A percentile compares a stretch with the other conserved stretches of the same genome.
These are phyloP conservation scores for Doris montereyensis DNA, from an alignment of 2,888 invertebrate species.

Conservation along the genomic window DNA sequence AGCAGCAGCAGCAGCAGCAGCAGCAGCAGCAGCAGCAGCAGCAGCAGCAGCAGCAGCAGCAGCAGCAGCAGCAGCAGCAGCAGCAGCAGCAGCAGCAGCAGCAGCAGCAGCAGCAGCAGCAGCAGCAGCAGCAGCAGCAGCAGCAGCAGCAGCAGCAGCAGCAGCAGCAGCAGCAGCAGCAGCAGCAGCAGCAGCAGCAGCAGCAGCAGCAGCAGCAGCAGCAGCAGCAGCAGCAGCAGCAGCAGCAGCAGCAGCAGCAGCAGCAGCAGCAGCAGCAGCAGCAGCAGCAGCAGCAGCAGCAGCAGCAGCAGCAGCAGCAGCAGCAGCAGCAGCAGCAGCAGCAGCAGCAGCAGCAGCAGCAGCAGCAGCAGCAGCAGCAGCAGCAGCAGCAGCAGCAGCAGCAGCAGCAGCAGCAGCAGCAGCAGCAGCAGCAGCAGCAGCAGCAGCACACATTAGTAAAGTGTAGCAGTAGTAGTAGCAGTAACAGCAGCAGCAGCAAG, in stretches of 20 bases:
- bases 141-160: slow-evolving; percentile 20
- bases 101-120: neutral
- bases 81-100: slow-evolving; percentile 18
- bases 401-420: slow-evolving; percentile 16
- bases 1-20: slow-evolving; percentile 6
- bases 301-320: neutral
- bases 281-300: neutral
- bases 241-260: neutral
- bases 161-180: slow-evolving; percentile 6
- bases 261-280: neutral
- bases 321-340: neutral
- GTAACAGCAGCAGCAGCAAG: neutral
- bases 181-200: slow-evolving; percentile 1
- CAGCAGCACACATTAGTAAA: neutral
- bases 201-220: neutral
- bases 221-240: neutral
- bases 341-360: neutral
- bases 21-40: slow-evolving; percentile 20
- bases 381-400: neutral
- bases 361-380: neutral
- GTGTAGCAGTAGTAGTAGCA: neutral
- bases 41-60: slow-evolving; percentile 20
- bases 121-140: slow-evolving; percentile 20
- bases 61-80: slow-evolving; percentile 21
- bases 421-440: slow-evolving; percentile 20